Percentiles rank a stretch among this genome's conserved stretches.
These are phyloP conservation scores for Frankliniella intonsa DNA, from an alignment of 2,888 invertebrate genomes.

Conservation along the genomic window DNA sequence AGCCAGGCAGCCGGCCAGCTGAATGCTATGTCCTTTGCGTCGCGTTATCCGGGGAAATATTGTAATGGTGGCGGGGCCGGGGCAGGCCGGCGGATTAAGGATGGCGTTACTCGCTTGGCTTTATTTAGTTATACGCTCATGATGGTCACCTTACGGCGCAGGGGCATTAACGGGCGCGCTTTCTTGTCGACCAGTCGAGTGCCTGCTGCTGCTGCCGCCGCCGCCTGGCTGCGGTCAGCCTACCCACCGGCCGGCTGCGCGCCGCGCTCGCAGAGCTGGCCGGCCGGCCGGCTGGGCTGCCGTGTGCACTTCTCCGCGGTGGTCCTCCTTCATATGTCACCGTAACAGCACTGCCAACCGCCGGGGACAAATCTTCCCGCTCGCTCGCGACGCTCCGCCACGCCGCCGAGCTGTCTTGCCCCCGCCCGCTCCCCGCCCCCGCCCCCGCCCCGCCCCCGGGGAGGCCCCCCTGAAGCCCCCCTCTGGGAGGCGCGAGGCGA, in stretches of 20 bases:
- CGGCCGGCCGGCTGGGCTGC: neutral
- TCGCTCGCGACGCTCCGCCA: neutral
- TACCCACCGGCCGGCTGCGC: neutral
- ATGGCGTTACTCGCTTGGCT: neutral
- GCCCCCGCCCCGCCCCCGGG: neutral
- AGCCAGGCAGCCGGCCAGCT: too few relatives aligned
- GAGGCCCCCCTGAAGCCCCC: too few relatives aligned
- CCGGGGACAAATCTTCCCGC: neutral
- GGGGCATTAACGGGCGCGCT: too few relatives aligned
- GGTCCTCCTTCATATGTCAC: constrained; percentile 22
- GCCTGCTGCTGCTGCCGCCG: too few relatives aligned
- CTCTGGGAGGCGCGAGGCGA: too few relatives aligned
- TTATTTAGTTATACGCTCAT: neutral
- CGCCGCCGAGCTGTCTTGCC: neutral
- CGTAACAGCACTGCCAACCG: neutral
- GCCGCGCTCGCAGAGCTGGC: neutral
- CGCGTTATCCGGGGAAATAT: constrained; percentile 24
- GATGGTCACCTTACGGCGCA: neutral
- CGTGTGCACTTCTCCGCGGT: constrained; percentile 9
- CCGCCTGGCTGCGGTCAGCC: neutral
- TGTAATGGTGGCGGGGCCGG: neutral
- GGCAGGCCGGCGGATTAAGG: neutral
- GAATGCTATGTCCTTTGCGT: neutral
- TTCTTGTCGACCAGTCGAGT: too few relatives aligned
- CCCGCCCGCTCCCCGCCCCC: neutral